phyloP scores from a whole-genome alignment of 2,797 vertebrate genomes.

The Gambelia wislizenii region DNA sequence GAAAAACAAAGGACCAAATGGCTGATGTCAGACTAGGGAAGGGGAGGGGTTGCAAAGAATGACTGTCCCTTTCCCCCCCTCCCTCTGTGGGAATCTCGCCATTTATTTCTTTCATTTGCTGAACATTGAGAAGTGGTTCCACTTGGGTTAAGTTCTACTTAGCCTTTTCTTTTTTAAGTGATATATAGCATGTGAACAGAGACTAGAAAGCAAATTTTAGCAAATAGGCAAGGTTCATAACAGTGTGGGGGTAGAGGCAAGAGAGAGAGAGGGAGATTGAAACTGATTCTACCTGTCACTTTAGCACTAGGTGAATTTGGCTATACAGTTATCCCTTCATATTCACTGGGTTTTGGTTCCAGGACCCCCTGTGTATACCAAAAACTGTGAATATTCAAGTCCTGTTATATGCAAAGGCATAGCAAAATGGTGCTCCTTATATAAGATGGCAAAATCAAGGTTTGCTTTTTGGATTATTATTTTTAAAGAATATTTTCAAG shows the following conservation, averaged over 20 bases:
- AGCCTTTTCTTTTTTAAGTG: neutral
- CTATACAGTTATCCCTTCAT: too few relatives aligned
- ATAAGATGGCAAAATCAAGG: too few relatives aligned
- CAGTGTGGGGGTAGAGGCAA: neutral
- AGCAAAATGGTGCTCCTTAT: too few relatives aligned
- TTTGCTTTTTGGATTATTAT: too few relatives aligned
- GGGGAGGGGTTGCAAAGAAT: slow-evolving; percentile 18
- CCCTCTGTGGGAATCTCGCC: neutral
- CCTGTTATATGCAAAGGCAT: too few relatives aligned
- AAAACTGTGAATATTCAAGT: too few relatives aligned
- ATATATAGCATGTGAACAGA: neutral
- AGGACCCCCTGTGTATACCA: too few relatives aligned
- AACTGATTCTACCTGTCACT: neutral
- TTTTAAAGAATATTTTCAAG: too few relatives aligned
- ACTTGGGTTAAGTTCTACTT: neutral
- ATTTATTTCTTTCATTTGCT: neutral
- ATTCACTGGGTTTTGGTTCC: too few relatives aligned
- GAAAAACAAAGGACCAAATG: slow-evolving; percentile 42
- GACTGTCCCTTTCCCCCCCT: neutral
- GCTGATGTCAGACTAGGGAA: slow-evolving; percentile 35
- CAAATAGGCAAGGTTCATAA: neutral
- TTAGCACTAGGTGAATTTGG: neutral
- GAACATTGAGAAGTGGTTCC: neutral
- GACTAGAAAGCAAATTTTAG: neutral
- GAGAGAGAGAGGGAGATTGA: neutral